Base-by-base conservation (phyloP, 2,888 invertebrate genomes). In the Drosophila leonis region DNA sequence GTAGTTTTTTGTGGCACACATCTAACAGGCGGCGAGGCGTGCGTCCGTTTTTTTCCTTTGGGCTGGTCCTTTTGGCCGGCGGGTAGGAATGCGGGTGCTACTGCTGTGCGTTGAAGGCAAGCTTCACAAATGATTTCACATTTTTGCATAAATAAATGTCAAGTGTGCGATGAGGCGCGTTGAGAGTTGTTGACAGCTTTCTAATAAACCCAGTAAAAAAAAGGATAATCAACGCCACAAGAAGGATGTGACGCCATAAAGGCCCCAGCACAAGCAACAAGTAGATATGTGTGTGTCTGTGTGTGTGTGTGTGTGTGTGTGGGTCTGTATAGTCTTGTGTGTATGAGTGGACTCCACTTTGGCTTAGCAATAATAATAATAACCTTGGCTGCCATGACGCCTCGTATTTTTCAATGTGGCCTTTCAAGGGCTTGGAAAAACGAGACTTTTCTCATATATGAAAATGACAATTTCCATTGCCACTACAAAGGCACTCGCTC, bases 141-240 rank as follows among this genome's bases (percentile, higher is more conserved):
- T 89, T 88, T 87, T 90, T 87, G 88, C 90, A 90, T 87, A 87
- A 88, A 88, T 88, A 87, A 89, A 87, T 88, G 90, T 89, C 87
- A 88, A 89, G 85, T 88, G 89, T 83, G 87, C 88, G 88, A 54
- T 72, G 88, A 71, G 71, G 77, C 70, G 71, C 75, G 74, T 81
- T 78, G 88, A 84, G 78, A 78, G 80, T 82, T 84, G 80, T 80
- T 88, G 88, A 89, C 90, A 87, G 88, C 73, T 87, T 89, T 89
- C 88, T 87, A 87, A 89, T 87, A 87, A 88, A 87, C 85, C 73
- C 73, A 78, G 78, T 66, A 70, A 65, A 80, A 78, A 78, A 82
- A 86, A 71, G 83, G 86, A 86, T 86, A 86, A 89, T 89, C 88
- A 86, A 82, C 75, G 72, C 76, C 80, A 59, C 71, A 67, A 71